These are phyloP conservation scores for Erebia ligea DNA, from an alignment of 2,888 invertebrate species.

Conservation along the genomic window DNA sequence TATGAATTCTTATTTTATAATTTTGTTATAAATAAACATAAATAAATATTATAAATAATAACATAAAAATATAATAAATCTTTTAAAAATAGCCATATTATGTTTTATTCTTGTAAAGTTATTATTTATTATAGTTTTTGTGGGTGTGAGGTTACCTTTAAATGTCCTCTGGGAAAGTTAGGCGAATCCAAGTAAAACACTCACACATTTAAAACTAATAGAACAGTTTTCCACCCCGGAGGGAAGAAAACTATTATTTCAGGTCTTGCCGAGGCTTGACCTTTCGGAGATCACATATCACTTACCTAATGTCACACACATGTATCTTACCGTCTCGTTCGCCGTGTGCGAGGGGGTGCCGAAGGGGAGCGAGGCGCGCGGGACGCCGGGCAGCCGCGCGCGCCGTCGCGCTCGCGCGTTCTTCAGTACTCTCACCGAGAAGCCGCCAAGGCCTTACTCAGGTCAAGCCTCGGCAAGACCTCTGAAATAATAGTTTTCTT, in stretches of 20 bases:
- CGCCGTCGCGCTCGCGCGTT: background rate
- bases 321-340: background rate
- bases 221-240: background rate
- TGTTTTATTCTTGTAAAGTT: no score
- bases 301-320: background rate
- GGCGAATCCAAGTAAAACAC: no score
- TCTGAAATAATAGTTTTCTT: background rate
- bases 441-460: background rate
- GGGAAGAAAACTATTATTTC: background rate
- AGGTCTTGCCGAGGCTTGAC: no score
- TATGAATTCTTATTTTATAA: no score
- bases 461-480: conserved; percentile 1
- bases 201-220: no score
- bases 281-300: background rate
- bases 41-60: no score
- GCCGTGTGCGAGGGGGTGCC: background rate
- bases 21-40: no score
- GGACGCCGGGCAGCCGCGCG: background rate
- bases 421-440: background rate
- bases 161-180: no score
- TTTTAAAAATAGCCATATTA: no score
- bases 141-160: no score
- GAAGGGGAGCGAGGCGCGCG: background rate
- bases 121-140: no score
- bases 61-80: no score